Base-by-base conservation (phyloP, 2,113 vertebrate species). In the Natator depressus region DNA sequence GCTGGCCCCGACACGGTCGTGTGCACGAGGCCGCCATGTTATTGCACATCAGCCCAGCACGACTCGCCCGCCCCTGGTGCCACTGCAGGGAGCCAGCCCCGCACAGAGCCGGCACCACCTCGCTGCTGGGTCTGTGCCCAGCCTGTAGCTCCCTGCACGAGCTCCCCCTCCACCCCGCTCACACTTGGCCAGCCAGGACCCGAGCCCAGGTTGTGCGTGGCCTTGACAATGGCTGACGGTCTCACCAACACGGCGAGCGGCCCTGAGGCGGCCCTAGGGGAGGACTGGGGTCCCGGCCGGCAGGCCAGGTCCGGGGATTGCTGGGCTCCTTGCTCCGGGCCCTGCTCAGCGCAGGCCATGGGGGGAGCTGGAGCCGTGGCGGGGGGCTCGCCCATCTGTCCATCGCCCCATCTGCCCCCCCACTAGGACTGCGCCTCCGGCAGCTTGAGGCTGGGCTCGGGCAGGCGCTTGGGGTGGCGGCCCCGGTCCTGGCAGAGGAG, bases 381-480 rank as follows among this genome's bases (percentile, higher is more conserved):
- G 2, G 65, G 27, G 1, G 50, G 42, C 42, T 42, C 42, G 42
- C 42, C 42, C 42, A 42, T 42, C 42, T 22, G 13, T 14, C 5
- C 29, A 13, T 47, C 35, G 7, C 19, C 20, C 54, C 46, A 5
- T 16, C 19, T 75, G 20, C 89, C 81, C 4, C 4, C 3, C 57
- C 78, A 50, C 94, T 98, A 99, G 46, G 98, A 98, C 96, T 99
- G 98, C 1, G 99, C 99, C 97, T 99, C 99, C 0, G 99, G 99
- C 83, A 99, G 98, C 79, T 99, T 98, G 91, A 98, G 98, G 76
- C 99, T 98, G 10, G 99, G 98, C 86, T 99, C 98, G 0, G 95
- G 65, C 4, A 87, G 62, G 89, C 92, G 65, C 96, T 98, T 42
- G 97, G 96, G 82, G 84, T 96, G 89, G 95, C 87, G 86, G 97